A percentile compares a stretch with the other conserved stretches of the same genome.
These are phyloP conservation scores for Nicator chloris DNA, from an alignment of 2,113 vertebrate genomes.

Conservation along the genomic window DNA sequence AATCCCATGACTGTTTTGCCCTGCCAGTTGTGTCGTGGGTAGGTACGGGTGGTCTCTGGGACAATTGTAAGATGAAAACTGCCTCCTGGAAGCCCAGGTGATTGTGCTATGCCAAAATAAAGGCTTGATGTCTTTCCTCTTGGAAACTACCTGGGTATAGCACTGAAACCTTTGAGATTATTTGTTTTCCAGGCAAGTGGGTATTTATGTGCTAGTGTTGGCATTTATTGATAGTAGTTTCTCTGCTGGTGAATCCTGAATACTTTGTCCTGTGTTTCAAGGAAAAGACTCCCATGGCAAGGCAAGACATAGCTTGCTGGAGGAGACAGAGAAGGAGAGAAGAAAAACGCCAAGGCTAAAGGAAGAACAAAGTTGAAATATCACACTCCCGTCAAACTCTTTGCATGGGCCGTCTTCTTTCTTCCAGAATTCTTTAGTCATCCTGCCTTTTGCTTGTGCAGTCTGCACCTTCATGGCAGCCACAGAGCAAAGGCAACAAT, in stretches of 20 bases:
- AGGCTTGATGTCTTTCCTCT: not conserved
- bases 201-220: fast-evolving
- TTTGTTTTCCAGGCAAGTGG: not conserved
- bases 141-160: not conserved
- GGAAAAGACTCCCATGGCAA: not conserved
- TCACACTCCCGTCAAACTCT: not conserved
- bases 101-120: not conserved
- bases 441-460: not conserved
- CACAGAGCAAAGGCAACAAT: not conserved
- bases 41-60: not conserved
- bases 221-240: not conserved
- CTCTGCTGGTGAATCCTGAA: not conserved
- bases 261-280: not conserved
- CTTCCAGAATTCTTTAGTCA: not conserved
- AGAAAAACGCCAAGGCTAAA: not conserved
- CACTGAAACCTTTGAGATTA: not conserved
- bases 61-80: not conserved
- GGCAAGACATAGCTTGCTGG: not conserved
- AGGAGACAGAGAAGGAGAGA: not conserved
- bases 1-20: not conserved
- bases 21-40: fast-evolving
- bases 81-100: not conserved
- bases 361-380: not conserved
- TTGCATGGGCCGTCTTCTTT: not conserved
- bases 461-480: not conserved